Evolutionary conservation across 2,797 vertebrate genomes (phyloP).

Genomic region (Anisognathus igniventris): DNA sequence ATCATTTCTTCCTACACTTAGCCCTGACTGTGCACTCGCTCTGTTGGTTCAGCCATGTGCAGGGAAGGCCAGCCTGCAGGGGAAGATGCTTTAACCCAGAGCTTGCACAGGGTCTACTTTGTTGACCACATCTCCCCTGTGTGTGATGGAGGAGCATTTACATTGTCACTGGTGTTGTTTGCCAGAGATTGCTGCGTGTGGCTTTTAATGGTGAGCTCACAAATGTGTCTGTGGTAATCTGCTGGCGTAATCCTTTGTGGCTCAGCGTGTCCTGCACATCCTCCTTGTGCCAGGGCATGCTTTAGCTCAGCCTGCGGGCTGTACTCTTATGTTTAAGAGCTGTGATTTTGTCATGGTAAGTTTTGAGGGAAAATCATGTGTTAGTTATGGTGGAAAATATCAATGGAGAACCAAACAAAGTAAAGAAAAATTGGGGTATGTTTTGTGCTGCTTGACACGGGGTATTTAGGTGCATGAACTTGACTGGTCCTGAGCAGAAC

Average conservation of each 20-base stretch:
- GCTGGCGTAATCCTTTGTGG: conserved; percentile 40
- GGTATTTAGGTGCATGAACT: not conserved
- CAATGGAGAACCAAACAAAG: conserved; percentile 22
- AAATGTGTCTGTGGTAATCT: conserved; percentile 21
- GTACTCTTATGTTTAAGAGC: conserved; percentile 42
- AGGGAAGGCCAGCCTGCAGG: not conserved
- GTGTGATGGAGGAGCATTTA: not conserved
- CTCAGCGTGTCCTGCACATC: not conserved
- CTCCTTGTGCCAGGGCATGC: conserved; percentile 20
- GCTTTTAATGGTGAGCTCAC: not conserved
- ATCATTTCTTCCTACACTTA: not conserved
- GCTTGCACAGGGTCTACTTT: not conserved
- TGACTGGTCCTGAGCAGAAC: not conserved
- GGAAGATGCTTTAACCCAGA: not conserved
- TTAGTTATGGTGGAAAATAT: conserved; percentile 64
- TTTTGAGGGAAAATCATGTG: conserved; percentile 52
- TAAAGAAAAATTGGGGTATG: not conserved
- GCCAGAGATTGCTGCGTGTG: not conserved
- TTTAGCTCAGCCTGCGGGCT: conserved; percentile 43
- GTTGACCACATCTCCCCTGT: not conserved
- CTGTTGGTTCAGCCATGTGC: not conserved
- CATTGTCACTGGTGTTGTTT: not conserved
- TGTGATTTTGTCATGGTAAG: conserved; percentile 66
- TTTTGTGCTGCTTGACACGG: not conserved
- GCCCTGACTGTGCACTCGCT: not conserved